These are phyloP conservation scores for Fistularia commersonii DNA, from an alignment of 2,797 vertebrate species.

Conservation along the genomic window DNA sequence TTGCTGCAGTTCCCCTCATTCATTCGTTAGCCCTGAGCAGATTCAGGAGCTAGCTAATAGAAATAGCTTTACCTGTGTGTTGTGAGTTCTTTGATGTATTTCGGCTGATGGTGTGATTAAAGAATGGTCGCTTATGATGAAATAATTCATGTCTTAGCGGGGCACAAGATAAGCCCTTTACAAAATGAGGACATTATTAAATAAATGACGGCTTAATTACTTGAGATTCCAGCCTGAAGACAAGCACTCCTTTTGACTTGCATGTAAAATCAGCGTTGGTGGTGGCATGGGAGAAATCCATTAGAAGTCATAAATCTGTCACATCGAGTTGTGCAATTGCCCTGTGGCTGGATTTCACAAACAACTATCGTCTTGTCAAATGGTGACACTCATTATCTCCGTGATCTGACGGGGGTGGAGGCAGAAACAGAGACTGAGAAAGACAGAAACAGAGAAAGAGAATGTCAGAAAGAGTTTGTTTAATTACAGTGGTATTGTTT, in stretches of 20 bases:
- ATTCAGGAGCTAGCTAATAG: neutral
- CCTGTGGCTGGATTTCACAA: conserved; percentile 34
- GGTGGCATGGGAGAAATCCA: conserved; percentile 69
- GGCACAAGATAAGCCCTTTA: conserved; percentile 8
- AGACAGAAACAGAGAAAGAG: conserved; percentile 18
- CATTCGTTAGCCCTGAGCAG: conserved; percentile 58
- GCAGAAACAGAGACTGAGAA: conserved; percentile 1
- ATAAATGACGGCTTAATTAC: conserved; percentile 14
- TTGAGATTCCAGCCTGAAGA: conserved; percentile 33
- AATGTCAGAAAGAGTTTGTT: conserved; percentile 55
- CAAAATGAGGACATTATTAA: conserved; percentile 6
- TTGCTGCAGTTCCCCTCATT: conserved; percentile 53
- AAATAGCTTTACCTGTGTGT: conserved; percentile 11
- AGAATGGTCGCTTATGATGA: conserved; percentile 4
- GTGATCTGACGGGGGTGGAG: conserved; percentile 4
- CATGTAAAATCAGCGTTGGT: conserved; percentile 27
- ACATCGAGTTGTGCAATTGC: conserved; percentile 37
- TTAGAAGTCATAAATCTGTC: conserved; percentile 62
- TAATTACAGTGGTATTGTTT: conserved; percentile 71
- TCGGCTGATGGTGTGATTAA: conserved; percentile 22
- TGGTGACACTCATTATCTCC: conserved; percentile 50
- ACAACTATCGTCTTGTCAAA: conserved; percentile 55
- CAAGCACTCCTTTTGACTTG: conserved; percentile 36
- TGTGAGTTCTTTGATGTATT: conserved; percentile 27
- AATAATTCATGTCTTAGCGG: conserved; percentile 13